Evolutionary conservation across 2,113 vertebrate species (phyloP), one percentile per base, ranked within the genome.

Genomic region (Rhinoptilus africanus): DNA sequence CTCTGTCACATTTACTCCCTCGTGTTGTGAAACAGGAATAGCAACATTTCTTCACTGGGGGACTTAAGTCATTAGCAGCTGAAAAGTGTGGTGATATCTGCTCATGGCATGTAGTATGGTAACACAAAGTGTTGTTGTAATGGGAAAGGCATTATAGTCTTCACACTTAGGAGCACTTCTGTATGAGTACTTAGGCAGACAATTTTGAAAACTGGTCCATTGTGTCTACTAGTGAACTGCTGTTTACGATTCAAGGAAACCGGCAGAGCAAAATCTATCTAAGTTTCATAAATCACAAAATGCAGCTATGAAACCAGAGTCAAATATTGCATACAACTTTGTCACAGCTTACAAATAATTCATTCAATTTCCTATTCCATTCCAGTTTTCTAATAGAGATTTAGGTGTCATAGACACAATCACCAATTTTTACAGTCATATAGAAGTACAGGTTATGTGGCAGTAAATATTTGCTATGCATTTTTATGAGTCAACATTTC

Each of bases 201-300:
- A 89, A 71, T 93, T 96, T 84, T 84, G 63, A 91, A 96, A 93
- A 91, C 64, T 30, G 64, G 59, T 66, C 89, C 39, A 67, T 32
- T 69, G 35, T 77, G 66, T 68, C 74, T 91, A 48, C 32, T 89
- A 89, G 64, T 53, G 85, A 88, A 69, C 45, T 48, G 35, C n/a
- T 68, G 77, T 74, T 91, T 47, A 85, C 60, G 51, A 86, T 95
- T 95, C 85, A 93, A 83, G 45, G 95, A 68, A 93, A 91, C 72
- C 34, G n/a, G 35, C 23, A 84, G 24, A 60, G 80, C 45, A 92
- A 86, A 30, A 83, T 76, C 41, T 90, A 91, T 56, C 63, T 74
- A 67, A 60, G 19, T 74, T 83, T 86, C 67, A 34, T 91, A 85
- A 95, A 79, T 93, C 64, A 96, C 71, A 92, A 95, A 97, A 76